Conservation (phyloP, 1,140 invertebrate species). For the Chymomyza costata region DNA sequence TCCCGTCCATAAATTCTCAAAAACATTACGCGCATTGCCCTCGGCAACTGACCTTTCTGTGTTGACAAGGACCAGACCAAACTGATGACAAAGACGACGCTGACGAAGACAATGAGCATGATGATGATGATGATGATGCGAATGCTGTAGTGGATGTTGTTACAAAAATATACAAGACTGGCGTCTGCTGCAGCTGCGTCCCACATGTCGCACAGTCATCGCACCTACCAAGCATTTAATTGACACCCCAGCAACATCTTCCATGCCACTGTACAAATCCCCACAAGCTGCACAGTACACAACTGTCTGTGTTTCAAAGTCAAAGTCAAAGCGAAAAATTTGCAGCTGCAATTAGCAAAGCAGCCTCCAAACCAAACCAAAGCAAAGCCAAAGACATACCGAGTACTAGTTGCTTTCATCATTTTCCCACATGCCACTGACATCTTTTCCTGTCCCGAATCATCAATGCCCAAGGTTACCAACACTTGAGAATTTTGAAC, state of each 20-base stretch:
- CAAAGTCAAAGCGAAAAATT: slow-evolving; percentile 55
- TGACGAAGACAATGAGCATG: slow-evolving; percentile 1
- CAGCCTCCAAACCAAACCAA: too few species aligned
- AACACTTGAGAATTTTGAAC: slow-evolving; percentile 29
- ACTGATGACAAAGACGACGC: too few species aligned
- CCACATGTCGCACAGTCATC: slow-evolving; percentile 44
- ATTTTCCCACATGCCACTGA: slow-evolving; percentile 57
- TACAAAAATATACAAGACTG: too few species aligned
- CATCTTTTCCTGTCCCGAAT: slow-evolving; percentile 27
- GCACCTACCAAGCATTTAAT: slow-evolving; percentile 64
- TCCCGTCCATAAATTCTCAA: slow-evolving; percentile 20
- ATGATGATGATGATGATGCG: slow-evolving; percentile 15
- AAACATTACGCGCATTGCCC: slow-evolving; percentile 20
- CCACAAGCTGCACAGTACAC: too few species aligned
- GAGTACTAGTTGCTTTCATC: slow-evolving; percentile 16
- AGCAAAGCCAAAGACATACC: slow-evolving; percentile 10
- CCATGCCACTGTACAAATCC: too few species aligned
- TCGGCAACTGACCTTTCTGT: slow-evolving; percentile 34
- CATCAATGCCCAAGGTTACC: slow-evolving; percentile 59
- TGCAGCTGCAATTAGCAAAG: slow-evolving; percentile 65
- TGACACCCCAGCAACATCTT: slow-evolving; percentile 61
- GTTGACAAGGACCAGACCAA: slow-evolving; percentile 30
- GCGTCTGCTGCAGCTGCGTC: slow-evolving; percentile 42
- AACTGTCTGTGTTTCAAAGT: too few species aligned
- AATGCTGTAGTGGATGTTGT: neutral